Percentiles rank a stretch among this genome's conserved stretches.
phyloP scores from a whole-genome alignment of 2,888 invertebrate species.

The Papilio demoleus region DNA sequence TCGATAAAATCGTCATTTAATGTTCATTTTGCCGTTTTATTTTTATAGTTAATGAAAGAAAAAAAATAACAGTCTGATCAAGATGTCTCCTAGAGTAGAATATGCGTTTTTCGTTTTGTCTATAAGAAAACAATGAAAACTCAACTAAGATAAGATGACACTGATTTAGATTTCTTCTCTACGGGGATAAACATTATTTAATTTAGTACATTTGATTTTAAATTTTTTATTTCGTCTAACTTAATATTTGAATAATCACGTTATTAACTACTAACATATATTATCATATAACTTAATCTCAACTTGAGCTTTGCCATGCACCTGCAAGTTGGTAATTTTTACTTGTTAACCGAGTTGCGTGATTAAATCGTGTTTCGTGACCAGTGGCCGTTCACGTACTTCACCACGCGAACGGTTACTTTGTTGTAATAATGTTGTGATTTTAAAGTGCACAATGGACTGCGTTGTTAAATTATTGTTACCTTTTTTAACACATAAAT shows the following conservation, averaged over 20 bases:
- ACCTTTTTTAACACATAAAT: slow-evolving; percentile 19
- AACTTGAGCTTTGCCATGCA: slow-evolving; percentile 29
- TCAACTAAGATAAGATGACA: no score
- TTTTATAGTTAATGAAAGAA: no score
- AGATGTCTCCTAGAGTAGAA: no score
- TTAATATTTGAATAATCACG: neutral
- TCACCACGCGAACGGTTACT: slow-evolving; percentile 35
- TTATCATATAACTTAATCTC: slow-evolving; percentile 24
- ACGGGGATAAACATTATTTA: no score
- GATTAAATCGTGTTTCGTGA: slow-evolving; percentile 37
- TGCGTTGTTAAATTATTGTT: slow-evolving; percentile 27
- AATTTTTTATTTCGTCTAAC: no score
- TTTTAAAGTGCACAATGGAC: slow-evolving; percentile 39
- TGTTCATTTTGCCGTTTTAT: no score
- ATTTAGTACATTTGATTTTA: no score
- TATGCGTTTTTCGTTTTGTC: no score
- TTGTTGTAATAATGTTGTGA: slow-evolving; percentile 35
- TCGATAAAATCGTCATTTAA: no score
- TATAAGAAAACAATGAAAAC: no score
- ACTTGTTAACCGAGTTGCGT: slow-evolving; percentile 35
- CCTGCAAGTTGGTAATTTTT: slow-evolving; percentile 36
- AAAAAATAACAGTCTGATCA: no score
- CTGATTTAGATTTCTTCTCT: no score
- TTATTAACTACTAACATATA: neutral
- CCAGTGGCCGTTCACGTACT: slow-evolving; percentile 27